These are phyloP conservation scores for Amiota minor DNA, from an alignment of 2,888 invertebrate genomes.

Conservation along the genomic window DNA sequence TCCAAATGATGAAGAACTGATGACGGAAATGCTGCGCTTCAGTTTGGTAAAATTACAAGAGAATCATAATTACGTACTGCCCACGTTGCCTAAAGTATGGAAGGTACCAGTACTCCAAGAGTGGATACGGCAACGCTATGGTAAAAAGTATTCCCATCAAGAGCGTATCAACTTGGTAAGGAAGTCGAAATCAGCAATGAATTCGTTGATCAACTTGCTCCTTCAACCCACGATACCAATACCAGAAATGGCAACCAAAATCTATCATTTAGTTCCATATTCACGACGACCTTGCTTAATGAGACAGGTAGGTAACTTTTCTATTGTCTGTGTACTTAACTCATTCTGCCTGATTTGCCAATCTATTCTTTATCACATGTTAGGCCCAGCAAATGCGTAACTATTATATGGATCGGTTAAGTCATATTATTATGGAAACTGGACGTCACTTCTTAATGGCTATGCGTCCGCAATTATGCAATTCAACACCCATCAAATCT, in stretches of 20 bases:
- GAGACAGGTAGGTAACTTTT: conserved; percentile 44
- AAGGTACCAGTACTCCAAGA: conserved; percentile 60
- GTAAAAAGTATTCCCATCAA: conserved; percentile 53
- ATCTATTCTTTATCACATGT: conserved; percentile 23
- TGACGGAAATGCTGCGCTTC: conserved; percentile 57
- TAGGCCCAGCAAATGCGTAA: conserved; percentile 42
- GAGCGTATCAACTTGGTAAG: conserved; percentile 45
- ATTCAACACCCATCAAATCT: conserved; percentile 46
- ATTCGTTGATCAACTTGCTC: conserved; percentile 40
- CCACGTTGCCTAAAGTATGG: conserved; percentile 63
- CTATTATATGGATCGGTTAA: conserved; percentile 48
- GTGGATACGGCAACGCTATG: conserved; percentile 65
- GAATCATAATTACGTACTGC: conserved; percentile 65
- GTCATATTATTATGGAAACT: conserved; percentile 53
- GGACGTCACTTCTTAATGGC: conserved; percentile 59
- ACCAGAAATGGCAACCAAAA: conserved; percentile 44
- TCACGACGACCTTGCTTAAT: conserved; percentile 44
- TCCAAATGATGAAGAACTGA: conserved; percentile 53
- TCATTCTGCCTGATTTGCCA: neutral
- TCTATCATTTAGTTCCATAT: conserved; percentile 46
- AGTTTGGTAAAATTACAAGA: conserved; percentile 56
- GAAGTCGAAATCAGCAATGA: conserved; percentile 46
- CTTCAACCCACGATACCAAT: conserved; percentile 29
- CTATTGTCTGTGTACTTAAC: neutral
- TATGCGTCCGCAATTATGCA: conserved; percentile 58